Percentiles rank a stretch among this genome's conserved stretches.
Conservation (phyloP, 2,113 vertebrate species). For the Tachycineta bicolor region DNA sequence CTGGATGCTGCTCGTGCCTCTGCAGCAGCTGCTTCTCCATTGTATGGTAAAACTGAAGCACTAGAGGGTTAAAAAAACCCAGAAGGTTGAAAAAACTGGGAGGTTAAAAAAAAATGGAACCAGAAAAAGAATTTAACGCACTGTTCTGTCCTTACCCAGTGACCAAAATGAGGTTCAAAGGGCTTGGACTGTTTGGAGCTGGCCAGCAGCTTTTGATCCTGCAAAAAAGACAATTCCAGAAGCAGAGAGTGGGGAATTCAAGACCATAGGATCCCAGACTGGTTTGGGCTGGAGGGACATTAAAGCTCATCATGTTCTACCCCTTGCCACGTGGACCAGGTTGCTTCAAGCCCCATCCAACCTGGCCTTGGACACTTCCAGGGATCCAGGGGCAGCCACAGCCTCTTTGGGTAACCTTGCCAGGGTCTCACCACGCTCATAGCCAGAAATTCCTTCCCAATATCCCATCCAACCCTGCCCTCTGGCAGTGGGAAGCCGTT, state of each 20-base stretch:
- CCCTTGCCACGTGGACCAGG: neutral
- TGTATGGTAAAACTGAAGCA: rapidly evolving
- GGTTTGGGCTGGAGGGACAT: neutral
- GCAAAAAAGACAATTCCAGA: neutral
- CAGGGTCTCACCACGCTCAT: neutral
- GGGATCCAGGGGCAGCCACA: neutral
- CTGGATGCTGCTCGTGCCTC: neutral
- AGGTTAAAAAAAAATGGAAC: neutral
- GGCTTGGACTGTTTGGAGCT: neutral
- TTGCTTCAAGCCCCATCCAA: rapidly evolving
- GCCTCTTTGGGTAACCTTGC: rapidly evolving
- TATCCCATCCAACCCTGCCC: neutral
- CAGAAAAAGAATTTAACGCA: neutral
- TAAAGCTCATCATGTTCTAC: rapidly evolving
- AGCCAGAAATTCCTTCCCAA: neutral
- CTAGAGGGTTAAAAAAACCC: neutral
- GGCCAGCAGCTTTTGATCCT: neutral
- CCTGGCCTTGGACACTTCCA: neutral
- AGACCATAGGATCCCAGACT: rapidly evolving
- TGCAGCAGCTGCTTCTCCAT: neutral
- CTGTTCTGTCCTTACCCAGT: neutral
- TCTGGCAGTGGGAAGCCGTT: neutral
- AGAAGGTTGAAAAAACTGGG: neutral
- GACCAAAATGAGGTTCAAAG: neutral
- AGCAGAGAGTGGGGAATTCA: neutral